Conservation (phyloP, 1,140 invertebrate species). For the Camponotus floridanus region DNA sequence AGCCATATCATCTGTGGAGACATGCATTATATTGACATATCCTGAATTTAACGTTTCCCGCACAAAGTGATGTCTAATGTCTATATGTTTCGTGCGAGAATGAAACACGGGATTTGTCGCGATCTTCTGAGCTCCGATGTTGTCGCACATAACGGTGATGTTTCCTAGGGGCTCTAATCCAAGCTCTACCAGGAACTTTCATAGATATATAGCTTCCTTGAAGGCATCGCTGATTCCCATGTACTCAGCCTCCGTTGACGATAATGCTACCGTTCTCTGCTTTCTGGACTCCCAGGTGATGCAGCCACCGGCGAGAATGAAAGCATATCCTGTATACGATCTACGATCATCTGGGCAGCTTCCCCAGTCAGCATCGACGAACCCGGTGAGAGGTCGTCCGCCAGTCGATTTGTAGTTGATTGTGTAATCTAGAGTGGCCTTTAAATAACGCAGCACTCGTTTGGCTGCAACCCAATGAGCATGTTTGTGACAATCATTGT, state of each 20-base stretch:
- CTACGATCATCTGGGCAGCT: neutral
- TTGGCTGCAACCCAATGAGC: slow-evolving; percentile 79
- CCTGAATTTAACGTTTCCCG: neutral
- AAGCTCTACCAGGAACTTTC: neutral
- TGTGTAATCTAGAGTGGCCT: slow-evolving; percentile 71
- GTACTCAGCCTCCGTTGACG: slow-evolving; percentile 3
- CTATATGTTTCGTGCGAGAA: neutral
- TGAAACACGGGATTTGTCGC: neutral
- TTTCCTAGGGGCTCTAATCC: neutral
- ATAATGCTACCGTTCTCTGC: neutral
- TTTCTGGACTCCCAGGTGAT: neutral
- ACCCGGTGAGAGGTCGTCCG: neutral
- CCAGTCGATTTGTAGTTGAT: no score
- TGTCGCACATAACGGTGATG: neutral
- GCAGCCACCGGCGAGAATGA: neutral
- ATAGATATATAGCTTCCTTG: neutral
- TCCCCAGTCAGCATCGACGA: neutral
- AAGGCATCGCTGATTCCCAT: neutral
- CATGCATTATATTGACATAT: neutral
- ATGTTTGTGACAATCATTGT: neutral
- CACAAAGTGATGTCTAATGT: neutral
- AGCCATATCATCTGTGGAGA: neutral
- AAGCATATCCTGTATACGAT: neutral
- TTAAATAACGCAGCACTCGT: slow-evolving; percentile 80
- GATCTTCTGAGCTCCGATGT: neutral